These are phyloP conservation scores for Eubasilissa splendida DNA, from an alignment of 2,888 invertebrate species.

Conservation along the genomic window DNA sequence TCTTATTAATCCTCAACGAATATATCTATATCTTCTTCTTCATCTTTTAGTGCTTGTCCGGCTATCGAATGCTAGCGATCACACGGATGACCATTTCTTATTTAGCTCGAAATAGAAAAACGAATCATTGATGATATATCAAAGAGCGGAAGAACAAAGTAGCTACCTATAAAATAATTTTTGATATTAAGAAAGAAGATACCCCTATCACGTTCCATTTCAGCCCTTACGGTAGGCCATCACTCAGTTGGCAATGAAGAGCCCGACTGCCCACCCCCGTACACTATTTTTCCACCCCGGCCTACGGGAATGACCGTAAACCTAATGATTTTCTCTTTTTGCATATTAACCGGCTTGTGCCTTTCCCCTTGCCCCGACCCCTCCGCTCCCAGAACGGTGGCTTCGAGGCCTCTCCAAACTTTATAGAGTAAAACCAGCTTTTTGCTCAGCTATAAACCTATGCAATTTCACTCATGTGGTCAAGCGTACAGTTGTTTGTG, in stretches of 20 bases:
- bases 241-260: constrained; percentile 41
- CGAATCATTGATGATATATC: too few species aligned
- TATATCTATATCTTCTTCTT: too few species aligned
- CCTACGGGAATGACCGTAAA: constrained; percentile 55
- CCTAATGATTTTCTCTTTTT: constrained; percentile 58
- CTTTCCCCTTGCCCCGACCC: constrained; percentile 27
- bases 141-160: too few species aligned
- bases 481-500: constrained; percentile 18
- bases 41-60: too few species aligned
- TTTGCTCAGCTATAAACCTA: constrained; percentile 42
- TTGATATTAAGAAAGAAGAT: too few species aligned
- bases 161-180: too few species aligned
- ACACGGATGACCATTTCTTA: too few species aligned
- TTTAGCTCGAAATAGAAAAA: too few species aligned
- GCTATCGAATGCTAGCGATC: too few species aligned
- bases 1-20: too few species aligned
- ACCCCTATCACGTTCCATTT: not conserved
- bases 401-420: constrained; percentile 55
- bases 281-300: constrained; percentile 25
- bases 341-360: constrained; percentile 56
- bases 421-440: constrained; percentile 50
- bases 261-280: constrained; percentile 18
- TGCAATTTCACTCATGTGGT: constrained; percentile 42
- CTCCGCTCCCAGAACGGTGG: not conserved
- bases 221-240: constrained; percentile 26